Conservation (phyloP, 1,140 invertebrate species). For the Drosophila bifasciata region DNA sequence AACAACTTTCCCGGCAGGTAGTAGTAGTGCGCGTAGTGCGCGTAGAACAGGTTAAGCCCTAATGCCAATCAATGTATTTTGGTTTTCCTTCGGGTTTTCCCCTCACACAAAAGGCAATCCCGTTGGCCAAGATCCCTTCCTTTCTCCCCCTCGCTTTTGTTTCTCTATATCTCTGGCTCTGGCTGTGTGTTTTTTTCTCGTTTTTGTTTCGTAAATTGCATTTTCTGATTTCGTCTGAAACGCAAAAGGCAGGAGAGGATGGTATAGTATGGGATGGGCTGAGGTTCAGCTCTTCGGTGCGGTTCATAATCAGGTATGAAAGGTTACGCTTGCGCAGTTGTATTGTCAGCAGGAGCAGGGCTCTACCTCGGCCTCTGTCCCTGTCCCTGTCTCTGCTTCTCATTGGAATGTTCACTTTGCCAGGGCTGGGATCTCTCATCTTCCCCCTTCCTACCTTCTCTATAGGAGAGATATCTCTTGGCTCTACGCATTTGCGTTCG, state of each 20-base stretch:
- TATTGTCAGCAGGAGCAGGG: constrained; percentile 50
- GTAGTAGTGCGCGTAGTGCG: constrained; percentile 22
- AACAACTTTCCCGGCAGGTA: constrained; percentile 47
- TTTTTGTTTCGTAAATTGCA: constrained; percentile 80
- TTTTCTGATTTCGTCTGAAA: constrained; percentile 77
- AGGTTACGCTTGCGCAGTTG: constrained; percentile 75
- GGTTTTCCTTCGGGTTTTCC: constrained; percentile 25
- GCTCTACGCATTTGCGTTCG: constrained; percentile 66
- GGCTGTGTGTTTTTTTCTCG: constrained; percentile 36
- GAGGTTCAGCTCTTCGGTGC: neutral
- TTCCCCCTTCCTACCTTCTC: constrained; percentile 23
- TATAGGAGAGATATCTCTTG: constrained; percentile 36
- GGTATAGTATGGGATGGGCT: constrained; percentile 24
- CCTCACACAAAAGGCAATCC: constrained; percentile 63
- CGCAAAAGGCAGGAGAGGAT: constrained; percentile 23
- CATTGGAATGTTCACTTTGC: constrained; percentile 75
- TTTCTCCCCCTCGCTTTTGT: constrained; percentile 1
- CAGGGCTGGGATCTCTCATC: constrained; percentile 24
- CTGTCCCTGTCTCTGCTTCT: neutral
- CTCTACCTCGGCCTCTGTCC: neutral
- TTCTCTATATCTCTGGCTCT: constrained; percentile 1
- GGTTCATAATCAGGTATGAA: constrained; percentile 79
- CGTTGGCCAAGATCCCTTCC: constrained; percentile 32
- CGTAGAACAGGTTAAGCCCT: constrained; percentile 73
- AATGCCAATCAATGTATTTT: constrained; percentile 72